phyloP scores from a whole-genome alignment of 2,888 invertebrate genomes.

The Coleophora flavipennella region DNA sequence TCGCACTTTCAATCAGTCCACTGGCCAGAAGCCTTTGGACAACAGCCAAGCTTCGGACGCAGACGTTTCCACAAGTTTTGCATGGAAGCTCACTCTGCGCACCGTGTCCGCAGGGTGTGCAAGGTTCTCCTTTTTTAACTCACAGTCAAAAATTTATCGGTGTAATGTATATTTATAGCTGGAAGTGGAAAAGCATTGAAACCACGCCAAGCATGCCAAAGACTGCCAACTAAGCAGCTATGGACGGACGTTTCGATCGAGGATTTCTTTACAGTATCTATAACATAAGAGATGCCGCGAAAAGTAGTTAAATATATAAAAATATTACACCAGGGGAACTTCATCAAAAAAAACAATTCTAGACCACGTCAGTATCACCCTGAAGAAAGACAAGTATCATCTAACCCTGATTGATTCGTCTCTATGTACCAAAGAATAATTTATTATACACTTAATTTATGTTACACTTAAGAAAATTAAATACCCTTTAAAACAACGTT shows the following conservation, averaged over 20 bases:
- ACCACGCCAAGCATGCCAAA: slow-evolving; percentile 36
- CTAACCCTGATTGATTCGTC: no score
- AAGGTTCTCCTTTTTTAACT: slow-evolving; percentile 27
- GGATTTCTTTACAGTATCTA: no score
- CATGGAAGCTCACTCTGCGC: slow-evolving; percentile 43
- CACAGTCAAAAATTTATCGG: slow-evolving; percentile 36
- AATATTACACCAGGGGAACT: no score
- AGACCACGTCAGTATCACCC: no score
- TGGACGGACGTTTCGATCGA: neutral
- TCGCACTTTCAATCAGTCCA: slow-evolving; percentile 19
- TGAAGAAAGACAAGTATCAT: no score
- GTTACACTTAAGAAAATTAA: no score
- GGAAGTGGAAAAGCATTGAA: slow-evolving; percentile 28
- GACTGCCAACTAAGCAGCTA: slow-evolving; percentile 38
- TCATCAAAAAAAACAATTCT: no score
- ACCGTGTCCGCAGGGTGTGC: slow-evolving; percentile 17
- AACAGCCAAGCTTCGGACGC: slow-evolving; percentile 36
- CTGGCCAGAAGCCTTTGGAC: slow-evolving; percentile 30
- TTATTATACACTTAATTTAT: no score
- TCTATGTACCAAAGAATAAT: no score
- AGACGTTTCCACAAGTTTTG: slow-evolving; percentile 47
- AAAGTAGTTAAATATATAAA: no score
- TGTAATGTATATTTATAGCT: slow-evolving; percentile 41
- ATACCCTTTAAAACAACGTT: no score
- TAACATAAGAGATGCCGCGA: no score